Percentiles rank a stretch among this genome's conserved stretches.
Conservation (phyloP, 1,140 invertebrate genomes). For the Zophobas morio region DNA sequence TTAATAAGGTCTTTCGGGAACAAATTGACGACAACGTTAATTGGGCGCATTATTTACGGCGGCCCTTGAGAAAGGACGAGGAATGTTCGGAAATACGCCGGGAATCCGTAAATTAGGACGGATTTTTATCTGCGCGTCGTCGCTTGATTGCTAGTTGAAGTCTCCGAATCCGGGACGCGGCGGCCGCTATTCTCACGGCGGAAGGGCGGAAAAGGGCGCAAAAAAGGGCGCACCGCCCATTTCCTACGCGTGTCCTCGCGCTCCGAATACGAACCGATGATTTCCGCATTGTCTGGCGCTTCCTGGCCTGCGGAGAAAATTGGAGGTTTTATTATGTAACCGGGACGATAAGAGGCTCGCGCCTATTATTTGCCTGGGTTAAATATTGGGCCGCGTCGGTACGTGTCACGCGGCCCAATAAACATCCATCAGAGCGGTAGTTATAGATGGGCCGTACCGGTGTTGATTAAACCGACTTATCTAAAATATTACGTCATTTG, state of each 20-base stretch:
- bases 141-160: background rate
- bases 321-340: too few relatives aligned
- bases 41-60: slow-evolving; percentile 51
- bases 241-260: slow-evolving; percentile 15
- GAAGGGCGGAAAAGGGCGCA: background rate
- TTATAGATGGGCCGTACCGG: background rate
- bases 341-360: too few relatives aligned
- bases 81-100: slow-evolving; percentile 35
- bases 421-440: too few relatives aligned
- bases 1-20: background rate
- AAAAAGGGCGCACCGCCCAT: background rate
- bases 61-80: background rate
- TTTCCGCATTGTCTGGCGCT: background rate
- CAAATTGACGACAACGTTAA: slow-evolving; percentile 41
- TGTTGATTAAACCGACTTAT: background rate
- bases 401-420: too few relatives aligned
- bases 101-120: slow-evolving; percentile 28
- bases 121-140: background rate
- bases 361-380: too few relatives aligned
- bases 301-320: too few relatives aligned
- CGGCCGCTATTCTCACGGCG: background rate
- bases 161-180: background rate
- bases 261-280: background rate
- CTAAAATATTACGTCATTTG: background rate
- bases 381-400: too few relatives aligned